Conservation (phyloP, 2,888 invertebrate genomes). For the Eledone cirrhosa region DNA sequence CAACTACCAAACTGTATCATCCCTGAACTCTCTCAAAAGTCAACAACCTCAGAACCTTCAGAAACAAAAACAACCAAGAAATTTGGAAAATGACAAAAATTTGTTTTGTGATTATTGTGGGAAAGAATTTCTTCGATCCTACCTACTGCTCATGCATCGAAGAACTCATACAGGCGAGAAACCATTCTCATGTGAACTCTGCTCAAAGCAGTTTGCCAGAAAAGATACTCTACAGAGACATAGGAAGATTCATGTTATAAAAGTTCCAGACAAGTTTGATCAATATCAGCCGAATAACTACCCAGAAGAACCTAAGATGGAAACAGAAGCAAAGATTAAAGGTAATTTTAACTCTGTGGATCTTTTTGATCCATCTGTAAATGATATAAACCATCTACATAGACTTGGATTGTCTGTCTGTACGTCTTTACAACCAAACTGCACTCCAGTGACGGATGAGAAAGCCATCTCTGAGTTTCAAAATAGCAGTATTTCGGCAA, state of each 20-base stretch:
- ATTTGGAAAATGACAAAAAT: not conserved
- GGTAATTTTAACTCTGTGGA: not conserved
- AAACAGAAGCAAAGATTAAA: not conserved
- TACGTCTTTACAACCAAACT: not conserved
- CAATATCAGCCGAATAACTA: not conserved
- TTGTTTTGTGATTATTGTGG: conserved; percentile 20
- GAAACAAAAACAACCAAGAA: not conserved
- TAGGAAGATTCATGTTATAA: not conserved
- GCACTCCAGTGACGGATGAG: no score
- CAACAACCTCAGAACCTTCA: not conserved
- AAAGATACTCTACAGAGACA: conserved; percentile 3
- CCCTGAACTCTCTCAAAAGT: no score
- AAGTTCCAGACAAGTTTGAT: not conserved
- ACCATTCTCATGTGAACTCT: not conserved
- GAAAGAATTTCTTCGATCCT: not conserved
- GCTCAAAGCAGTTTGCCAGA: conserved; percentile 1
- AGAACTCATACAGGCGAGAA: conserved; percentile 8
- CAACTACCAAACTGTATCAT: not conserved
- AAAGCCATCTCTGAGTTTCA: no score
- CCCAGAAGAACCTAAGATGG: not conserved
- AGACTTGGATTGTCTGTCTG: not conserved
- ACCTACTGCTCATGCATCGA: not conserved
- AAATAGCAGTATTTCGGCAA: not conserved
- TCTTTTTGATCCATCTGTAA: not conserved
- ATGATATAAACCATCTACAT: not conserved